phyloP scores from a whole-genome alignment of 1,140 invertebrate genomes.

The Caenorhabditis tropicalis region DNA sequence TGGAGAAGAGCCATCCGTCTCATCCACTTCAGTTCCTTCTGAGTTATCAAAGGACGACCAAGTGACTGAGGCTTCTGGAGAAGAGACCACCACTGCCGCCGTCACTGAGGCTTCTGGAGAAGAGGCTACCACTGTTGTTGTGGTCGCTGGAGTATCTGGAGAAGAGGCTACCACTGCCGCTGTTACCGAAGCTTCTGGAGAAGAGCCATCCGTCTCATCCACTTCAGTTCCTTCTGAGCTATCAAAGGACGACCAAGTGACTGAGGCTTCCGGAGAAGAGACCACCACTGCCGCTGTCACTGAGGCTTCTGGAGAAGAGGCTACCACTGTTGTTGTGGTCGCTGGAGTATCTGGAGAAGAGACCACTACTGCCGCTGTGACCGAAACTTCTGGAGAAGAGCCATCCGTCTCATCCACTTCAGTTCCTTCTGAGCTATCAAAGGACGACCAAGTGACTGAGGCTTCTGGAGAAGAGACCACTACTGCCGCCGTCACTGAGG shows the following conservation, averaged over 20 bases:
- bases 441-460: constrained; percentile 9
- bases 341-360: neutral
- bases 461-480: too few relatives aligned
- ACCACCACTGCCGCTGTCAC: neutral
- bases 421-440: neutral
- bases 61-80: neutral
- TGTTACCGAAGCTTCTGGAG: neutral
- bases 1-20: neutral
- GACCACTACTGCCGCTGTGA: neutral
- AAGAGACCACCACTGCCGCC: neutral
- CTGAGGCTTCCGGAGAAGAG: neutral
- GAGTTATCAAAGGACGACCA: neutral
- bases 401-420: neutral
- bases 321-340: neutral
- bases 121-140: neutral
- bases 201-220: neutral
- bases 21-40: neutral
- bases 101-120: neutral
- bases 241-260: neutral
- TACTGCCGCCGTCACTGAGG: too few relatives aligned
- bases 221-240: neutral
- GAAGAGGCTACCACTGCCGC: constrained; percentile 24
- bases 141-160: constrained; percentile 26
- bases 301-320: neutral
- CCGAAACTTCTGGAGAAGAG: neutral